Evolutionary conservation across 2,113 vertebrate genomes (phyloP), one percentile per base, ranked within the genome.

Genomic region (Amia ocellicauda): DNA sequence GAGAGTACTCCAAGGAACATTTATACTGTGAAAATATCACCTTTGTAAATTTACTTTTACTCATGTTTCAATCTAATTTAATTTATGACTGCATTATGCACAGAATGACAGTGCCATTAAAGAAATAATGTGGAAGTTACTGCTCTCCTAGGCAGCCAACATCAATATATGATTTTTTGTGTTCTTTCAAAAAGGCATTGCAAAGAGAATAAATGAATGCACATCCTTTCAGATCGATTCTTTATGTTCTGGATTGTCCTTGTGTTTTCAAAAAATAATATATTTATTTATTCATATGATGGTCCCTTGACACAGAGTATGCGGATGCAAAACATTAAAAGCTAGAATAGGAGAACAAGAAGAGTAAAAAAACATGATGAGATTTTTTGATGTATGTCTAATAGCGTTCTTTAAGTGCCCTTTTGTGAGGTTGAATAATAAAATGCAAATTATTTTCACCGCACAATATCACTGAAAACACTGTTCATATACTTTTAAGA

Each of bases 1-100:
- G 74, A 76, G 59, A 64, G 61, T 62, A 70, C 76, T 72, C 75
- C 31, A 60, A 78, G 74, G 82, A 75, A 73, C 58, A 36, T 40
- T 41, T 7, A 43, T 62, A 66, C 53, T 58, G 60, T 27, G 70
- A 68, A 64, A 76, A 73, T 78, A 54, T 62, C 27, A 55, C 7
- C 53, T 74, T 68, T 60, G 4, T 70, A 67, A 77, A 71, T 17
- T 9, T 31, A 42, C 58, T 57, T 28, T 58, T 53, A 42, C 65
- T 64, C 70, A 13, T 36, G 36, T 58, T 28, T 58, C 60, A 72
- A 64, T 36, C 5, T 36, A 36, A 36, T 36, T 68, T 64, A 69
- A 76, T 69, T 27, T 23, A 7, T 67, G 66, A 49, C 51, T 36
- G 58, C 57, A 42, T 60, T 65, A 66, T 5, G 56, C 57, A 63